Evolutionary conservation across 1,140 invertebrate species (phyloP).

Genomic region (Bombus affinis): DNA sequence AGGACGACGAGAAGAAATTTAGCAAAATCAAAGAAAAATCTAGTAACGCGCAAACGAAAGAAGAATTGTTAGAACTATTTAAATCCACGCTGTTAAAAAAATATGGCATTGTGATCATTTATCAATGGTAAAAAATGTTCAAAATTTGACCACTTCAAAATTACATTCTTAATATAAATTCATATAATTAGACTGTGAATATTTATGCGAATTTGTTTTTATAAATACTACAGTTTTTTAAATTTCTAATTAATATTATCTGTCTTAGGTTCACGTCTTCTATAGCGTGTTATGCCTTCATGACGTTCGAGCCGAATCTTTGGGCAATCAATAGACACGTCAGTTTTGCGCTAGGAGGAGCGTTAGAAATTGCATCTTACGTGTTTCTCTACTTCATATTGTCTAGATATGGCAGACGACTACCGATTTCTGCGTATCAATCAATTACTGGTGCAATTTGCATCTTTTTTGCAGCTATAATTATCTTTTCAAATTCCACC

Average conservation of each 20-base stretch:
- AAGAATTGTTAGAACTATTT: conserved; percentile 25
- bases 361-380: conserved; percentile 73
- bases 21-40: conserved; percentile 4
- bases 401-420: conserved; percentile 68
- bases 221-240: no score
- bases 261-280: conserved; percentile 74
- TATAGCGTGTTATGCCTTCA: conserved; percentile 69
- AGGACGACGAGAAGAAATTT: conserved; percentile 33
- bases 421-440: conserved; percentile 67
- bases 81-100: conserved; percentile 48
- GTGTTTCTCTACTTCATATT: conserved; percentile 74
- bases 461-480: conserved; percentile 66
- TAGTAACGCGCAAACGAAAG: background rate
- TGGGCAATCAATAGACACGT: conserved; percentile 72
- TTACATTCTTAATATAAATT: no score
- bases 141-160: no score
- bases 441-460: conserved; percentile 70
- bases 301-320: conserved; percentile 68
- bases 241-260: background rate
- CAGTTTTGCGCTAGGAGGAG: conserved; percentile 73
- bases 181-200: no score
- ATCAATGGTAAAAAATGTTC: conserved; percentile 60
- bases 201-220: no score
- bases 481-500: conserved; percentile 33
- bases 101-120: conserved; percentile 53